Conservation (phyloP, 2,113 vertebrate genomes). For the Crotalus helleri region DNA sequence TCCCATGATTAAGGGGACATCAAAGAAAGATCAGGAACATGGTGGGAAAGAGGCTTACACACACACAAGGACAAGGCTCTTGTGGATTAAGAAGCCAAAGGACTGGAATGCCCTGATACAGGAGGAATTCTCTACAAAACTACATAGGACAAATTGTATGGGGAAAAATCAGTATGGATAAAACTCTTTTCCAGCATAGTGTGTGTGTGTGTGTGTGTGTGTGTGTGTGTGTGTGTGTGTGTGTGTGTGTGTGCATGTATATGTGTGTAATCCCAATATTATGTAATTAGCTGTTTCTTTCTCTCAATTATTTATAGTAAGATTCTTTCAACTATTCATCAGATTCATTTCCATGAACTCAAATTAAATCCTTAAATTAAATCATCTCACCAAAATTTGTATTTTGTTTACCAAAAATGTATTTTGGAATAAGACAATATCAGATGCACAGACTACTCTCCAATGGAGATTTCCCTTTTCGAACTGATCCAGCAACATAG, state of each 20-base stretch:
- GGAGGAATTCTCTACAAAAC: slow-evolving; percentile 14
- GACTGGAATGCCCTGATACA: neutral
- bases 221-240: neutral
- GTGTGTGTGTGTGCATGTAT: too few species aligned
- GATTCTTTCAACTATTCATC: neutral
- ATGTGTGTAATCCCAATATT: neutral
- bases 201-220: neutral
- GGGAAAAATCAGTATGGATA: neutral
- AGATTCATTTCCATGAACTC: neutral
- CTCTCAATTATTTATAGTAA: neutral
- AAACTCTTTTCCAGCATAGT: neutral
- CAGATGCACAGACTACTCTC: neutral
- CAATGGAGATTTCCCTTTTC: slow-evolving; percentile 5
- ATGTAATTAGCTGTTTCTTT: neutral
- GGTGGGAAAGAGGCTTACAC: neutral
- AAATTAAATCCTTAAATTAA: neutral
- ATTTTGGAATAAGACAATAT: slow-evolving; percentile 5
- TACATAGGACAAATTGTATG: neutral
- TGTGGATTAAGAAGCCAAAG: neutral
- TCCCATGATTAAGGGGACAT: neutral
- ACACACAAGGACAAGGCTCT: neutral
- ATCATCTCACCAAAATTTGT: neutral
- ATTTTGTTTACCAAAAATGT: neutral
- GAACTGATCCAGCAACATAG: neutral
- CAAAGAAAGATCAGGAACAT: neutral